Evolutionary conservation across 2,888 invertebrate species (phyloP).

Genomic region (Leptinotarsa rubiginosa): DNA sequence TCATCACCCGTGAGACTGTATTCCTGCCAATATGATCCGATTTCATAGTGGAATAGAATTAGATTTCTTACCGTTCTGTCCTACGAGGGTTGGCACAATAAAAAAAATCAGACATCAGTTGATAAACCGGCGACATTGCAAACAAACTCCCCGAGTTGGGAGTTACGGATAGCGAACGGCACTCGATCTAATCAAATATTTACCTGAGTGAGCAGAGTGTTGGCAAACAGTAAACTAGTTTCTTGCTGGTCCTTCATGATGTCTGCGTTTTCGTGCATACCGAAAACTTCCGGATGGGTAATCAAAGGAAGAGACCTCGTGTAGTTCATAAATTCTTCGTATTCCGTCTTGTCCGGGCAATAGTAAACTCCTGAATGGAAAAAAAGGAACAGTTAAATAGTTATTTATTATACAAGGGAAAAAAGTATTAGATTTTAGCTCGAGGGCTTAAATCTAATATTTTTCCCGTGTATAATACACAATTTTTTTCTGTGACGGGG

Average conservation of each 20-base stretch:
- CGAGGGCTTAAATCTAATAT: no score
- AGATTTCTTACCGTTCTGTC: constrained; percentile 66
- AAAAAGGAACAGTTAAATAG: constrained; percentile 29
- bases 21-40: no score
- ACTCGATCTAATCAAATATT: constrained; percentile 33
- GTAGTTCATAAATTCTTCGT: constrained; percentile 77
- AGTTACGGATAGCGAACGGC: constrained; percentile 13
- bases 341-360: constrained; percentile 79
- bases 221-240: constrained; percentile 80
- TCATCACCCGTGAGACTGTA: no score
- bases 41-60: background rate
- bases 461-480: no score
- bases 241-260: constrained; percentile 93
- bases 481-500: no score
- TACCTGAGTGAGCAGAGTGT: constrained; percentile 84
- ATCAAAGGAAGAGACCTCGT: constrained; percentile 79
- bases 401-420: no score
- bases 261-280: constrained; percentile 93
- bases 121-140: background rate
- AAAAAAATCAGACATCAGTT: constrained; percentile 14
- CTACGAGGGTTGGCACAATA: constrained; percentile 52
- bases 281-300: constrained; percentile 88
- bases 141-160: constrained; percentile 4
- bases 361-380: constrained; percentile 72
- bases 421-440: no score